phyloP scores from a whole-genome alignment of 2,888 invertebrate genomes.

The Hirtodrosophila confusa region DNA sequence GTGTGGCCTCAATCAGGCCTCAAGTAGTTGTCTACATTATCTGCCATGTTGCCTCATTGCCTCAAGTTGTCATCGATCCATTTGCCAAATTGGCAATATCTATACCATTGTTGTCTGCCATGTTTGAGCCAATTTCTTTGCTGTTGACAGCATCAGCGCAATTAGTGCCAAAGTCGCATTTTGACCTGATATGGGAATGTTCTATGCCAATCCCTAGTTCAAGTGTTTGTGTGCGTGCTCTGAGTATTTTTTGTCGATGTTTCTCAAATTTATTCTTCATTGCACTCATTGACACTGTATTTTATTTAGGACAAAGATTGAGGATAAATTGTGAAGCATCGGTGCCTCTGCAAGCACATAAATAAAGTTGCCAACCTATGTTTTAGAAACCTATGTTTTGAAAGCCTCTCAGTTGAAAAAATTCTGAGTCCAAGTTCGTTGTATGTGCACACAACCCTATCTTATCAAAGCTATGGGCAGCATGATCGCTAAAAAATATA shows the following conservation, averaged over 20 bases:
- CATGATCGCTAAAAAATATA: too few species aligned
- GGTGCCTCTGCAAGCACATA: too few species aligned
- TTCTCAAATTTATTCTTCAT: conserved; percentile 16
- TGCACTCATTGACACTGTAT: conserved; percentile 31
- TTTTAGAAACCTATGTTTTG: too few species aligned
- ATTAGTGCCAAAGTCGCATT: conserved; percentile 57
- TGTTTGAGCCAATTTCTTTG: conserved; percentile 19
- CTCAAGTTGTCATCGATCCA: conserved; percentile 9
- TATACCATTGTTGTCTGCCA: conserved; percentile 36
- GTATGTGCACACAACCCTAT: too few species aligned
- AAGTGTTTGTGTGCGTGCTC: conserved; percentile 52
- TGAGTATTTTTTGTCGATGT: conserved; percentile 7
- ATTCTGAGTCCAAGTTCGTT: too few species aligned
- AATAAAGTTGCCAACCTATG: too few species aligned
- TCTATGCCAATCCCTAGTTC: conserved; percentile 45
- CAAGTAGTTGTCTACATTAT: conserved; percentile 27
- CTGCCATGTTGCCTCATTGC: conserved; percentile 6
- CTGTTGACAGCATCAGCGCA: conserved; percentile 58
- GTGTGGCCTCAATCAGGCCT: conserved; percentile 14
- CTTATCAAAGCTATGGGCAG: too few species aligned
- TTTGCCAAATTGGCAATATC: conserved; percentile 41
- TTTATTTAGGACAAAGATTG: conserved; percentile 24
- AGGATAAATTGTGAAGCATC: too few species aligned
- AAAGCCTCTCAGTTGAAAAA: too few species aligned
- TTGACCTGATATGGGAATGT: conserved; percentile 39